Evolutionary conservation across 1,140 invertebrate genomes (phyloP).

Genomic region (Pseudomyrmex flavicornis): DNA sequence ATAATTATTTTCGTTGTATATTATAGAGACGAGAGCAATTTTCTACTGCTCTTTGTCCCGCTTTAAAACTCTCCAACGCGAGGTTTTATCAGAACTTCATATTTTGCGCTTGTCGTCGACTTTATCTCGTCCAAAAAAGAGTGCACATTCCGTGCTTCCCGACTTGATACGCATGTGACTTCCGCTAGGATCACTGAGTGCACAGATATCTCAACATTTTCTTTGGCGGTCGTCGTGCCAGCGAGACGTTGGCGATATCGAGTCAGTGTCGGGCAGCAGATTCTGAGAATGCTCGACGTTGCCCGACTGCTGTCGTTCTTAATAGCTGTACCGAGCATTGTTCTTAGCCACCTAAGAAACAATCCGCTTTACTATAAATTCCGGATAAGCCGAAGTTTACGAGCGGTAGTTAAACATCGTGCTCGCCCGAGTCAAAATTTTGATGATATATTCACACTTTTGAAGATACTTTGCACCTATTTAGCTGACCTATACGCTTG

Average conservation of each 20-base stretch:
- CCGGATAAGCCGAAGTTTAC: slow-evolving; percentile 78
- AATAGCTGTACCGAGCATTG: slow-evolving; percentile 69
- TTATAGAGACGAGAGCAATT: neutral
- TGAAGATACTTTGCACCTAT: too few species aligned
- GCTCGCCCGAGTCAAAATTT: too few species aligned
- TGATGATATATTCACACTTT: too few species aligned
- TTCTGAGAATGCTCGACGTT: slow-evolving; percentile 60
- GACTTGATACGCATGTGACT: slow-evolving; percentile 5
- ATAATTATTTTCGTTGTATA: neutral
- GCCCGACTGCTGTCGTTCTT: slow-evolving; percentile 48
- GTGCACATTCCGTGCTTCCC: neutral
- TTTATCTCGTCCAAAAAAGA: neutral
- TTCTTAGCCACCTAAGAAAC: slow-evolving; percentile 72
- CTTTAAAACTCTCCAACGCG: neutral
- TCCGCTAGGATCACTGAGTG: neutral
- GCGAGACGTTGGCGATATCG: slow-evolving; percentile 4
- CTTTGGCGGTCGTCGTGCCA: slow-evolving; percentile 19
- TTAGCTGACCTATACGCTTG: too few species aligned
- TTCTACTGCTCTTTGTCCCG: neutral
- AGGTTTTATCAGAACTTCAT: neutral
- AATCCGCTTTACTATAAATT: slow-evolving; percentile 77
- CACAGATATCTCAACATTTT: slow-evolving; percentile 40
- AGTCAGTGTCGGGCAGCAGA: slow-evolving; percentile 35
- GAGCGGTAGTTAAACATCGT: slow-evolving; percentile 67
- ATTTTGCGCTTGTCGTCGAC: slow-evolving; percentile 5